Evolutionary conservation across 2,797 vertebrate species (phyloP).

Genomic region (Schizothorax lantsangensis): DNA sequence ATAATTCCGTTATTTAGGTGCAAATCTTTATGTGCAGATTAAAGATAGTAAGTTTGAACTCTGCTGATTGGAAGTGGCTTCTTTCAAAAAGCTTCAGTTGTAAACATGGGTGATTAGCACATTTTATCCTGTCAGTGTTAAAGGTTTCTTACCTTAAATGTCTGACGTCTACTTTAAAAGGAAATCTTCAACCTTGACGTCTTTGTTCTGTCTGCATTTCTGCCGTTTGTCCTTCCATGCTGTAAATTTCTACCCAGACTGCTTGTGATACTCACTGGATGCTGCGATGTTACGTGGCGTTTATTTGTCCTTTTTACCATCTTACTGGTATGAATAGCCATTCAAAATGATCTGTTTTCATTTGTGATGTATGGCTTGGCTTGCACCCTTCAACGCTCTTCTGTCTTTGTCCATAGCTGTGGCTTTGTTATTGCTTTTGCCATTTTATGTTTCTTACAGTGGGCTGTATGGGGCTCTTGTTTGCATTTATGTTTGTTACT

Average conservation of each 20-base stretch:
- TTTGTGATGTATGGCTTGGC: constrained; percentile 43
- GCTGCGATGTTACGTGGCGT: constrained; percentile 29
- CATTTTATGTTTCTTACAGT: constrained; percentile 35
- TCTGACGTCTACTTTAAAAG: constrained; percentile 8
- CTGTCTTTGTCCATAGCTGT: constrained; percentile 24
- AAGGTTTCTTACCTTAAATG: constrained; percentile 25
- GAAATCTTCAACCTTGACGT: neutral
- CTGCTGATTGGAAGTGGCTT: neutral
- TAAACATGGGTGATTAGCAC: constrained; percentile 6
- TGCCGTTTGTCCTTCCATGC: constrained; percentile 29
- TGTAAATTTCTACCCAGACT: constrained; percentile 15
- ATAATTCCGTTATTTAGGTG: neutral
- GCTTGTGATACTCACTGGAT: constrained; percentile 23
- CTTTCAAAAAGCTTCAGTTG: neutral
- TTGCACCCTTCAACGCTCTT: constrained; percentile 35
- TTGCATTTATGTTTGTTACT: constrained; percentile 37
- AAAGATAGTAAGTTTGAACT: neutral
- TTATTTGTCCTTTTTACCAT: constrained; percentile 24
- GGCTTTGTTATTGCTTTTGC: constrained; percentile 15
- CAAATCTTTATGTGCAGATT: neutral
- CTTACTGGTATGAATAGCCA: constrained; percentile 1
- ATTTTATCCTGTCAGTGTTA: constrained; percentile 7
- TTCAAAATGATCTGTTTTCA: constrained; percentile 39
- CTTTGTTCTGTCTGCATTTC: constrained; percentile 36
- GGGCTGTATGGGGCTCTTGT: constrained; percentile 28